phyloP scores from a whole-genome alignment of 1,140 invertebrate species.

The Riptortus pedestris region DNA sequence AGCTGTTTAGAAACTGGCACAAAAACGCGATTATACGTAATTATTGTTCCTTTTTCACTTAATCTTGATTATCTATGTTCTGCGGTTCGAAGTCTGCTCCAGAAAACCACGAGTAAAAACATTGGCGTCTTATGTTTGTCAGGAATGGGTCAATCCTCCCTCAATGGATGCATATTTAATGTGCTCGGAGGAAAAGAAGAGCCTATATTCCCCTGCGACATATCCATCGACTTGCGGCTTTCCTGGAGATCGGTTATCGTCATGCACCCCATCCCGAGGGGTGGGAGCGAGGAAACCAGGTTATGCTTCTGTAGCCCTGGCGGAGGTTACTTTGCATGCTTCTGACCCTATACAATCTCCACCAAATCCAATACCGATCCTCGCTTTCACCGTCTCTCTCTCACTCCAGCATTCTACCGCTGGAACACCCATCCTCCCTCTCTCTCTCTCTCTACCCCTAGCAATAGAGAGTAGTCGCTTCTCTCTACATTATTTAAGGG shows the following conservation, averaged over 20 bases:
- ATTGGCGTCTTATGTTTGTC: too few relatives aligned
- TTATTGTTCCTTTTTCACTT: too few relatives aligned
- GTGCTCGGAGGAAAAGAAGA: neutral
- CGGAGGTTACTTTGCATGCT: neutral
- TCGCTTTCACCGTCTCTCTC: neutral
- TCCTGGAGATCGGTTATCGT: neutral
- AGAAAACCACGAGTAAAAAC: too few relatives aligned
- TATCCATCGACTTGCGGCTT: too few relatives aligned
- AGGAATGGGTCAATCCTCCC: too few relatives aligned
- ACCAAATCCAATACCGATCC: neutral
- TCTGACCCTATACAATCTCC: neutral
- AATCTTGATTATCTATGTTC: too few relatives aligned
- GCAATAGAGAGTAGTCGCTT: too few relatives aligned
- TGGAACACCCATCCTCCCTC: neutral
- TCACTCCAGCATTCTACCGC: too few relatives aligned
- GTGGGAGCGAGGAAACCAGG: neutral
- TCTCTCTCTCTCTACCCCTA: too few relatives aligned
- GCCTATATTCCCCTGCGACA: neutral
- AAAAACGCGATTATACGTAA: too few relatives aligned
- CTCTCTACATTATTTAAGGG: neutral
- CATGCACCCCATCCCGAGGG: neutral
- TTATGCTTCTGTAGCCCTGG: neutral
- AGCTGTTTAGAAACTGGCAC: too few relatives aligned
- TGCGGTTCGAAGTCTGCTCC: too few relatives aligned
- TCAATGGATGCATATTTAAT: neutral